Conservation (phyloP, 2,113 vertebrate species). For the Salvelinus namaycush region DNA sequence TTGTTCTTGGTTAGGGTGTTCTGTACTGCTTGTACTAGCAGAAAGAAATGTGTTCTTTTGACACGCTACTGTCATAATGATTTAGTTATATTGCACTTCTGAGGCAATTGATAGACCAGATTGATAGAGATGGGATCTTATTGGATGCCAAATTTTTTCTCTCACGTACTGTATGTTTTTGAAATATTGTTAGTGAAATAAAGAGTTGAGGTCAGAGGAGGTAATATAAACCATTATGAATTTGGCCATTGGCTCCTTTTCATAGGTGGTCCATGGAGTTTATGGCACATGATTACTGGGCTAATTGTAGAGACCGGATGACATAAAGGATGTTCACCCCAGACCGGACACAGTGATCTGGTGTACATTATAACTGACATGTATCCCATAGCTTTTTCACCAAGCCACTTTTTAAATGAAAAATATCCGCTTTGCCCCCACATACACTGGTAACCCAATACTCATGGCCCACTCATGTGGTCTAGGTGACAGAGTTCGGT, state of each 20-base stretch:
- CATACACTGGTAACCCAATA: conserved; percentile 61
- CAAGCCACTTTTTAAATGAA: conserved; percentile 53
- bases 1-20: not conserved
- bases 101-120: conserved; percentile 7
- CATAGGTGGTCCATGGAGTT: conserved; percentile 55
- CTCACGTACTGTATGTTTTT: conserved; percentile 18
- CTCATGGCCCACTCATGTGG: conserved; percentile 68
- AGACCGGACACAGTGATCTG: conserved; percentile 45
- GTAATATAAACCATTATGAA: conserved; percentile 7
- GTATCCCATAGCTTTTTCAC: conserved; percentile 62
- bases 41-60: too few relatives aligned
- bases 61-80: too few relatives aligned
- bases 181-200: not conserved
- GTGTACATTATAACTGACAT: conserved; percentile 59
- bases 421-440: conserved; percentile 68
- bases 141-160: conserved; percentile 21
- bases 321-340: conserved; percentile 41
- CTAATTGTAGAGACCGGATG: conserved; percentile 53
- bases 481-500: conserved; percentile 64
- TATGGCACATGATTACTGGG: conserved; percentile 49
- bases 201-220: conserved; percentile 21
- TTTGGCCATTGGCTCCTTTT: conserved; percentile 32
- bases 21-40: not conserved
- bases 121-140: not conserved
- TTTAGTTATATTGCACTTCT: not conserved